Conservation (phyloP, 2,113 vertebrate species). For the Stictonetta naevosa region DNA sequence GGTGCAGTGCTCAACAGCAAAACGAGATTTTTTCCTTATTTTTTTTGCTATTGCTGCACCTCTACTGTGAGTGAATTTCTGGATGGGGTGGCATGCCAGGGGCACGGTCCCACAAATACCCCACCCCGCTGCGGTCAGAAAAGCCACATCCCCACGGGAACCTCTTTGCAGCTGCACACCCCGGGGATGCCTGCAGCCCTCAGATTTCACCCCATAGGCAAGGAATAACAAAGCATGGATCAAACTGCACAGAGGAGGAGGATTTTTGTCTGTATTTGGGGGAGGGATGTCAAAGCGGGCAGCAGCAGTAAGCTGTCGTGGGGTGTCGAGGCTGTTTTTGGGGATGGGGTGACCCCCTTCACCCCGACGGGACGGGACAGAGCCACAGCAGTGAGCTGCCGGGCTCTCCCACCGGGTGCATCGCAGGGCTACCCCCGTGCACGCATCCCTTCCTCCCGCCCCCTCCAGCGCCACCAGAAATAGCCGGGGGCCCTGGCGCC, state of each 20-base stretch:
- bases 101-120: too few relatives aligned
- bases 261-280: background rate
- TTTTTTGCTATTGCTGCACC: background rate
- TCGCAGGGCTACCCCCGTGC: background rate
- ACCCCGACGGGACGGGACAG: background rate
- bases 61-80: accelerated
- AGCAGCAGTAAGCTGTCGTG: background rate
- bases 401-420: background rate
- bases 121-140: background rate
- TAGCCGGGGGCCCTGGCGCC: background rate
- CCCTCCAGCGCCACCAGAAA: background rate
- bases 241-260: background rate
- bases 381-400: background rate
- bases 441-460: background rate
- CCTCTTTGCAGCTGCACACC: background rate
- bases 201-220: background rate
- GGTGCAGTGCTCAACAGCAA: background rate
- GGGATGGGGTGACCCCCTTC: background rate
- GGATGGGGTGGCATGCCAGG: too few relatives aligned
- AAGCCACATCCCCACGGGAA: background rate
- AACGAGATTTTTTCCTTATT: too few relatives aligned
- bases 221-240: background rate
- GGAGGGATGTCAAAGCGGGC: accelerated
- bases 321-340: background rate
- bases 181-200: accelerated